Base-by-base conservation (phyloP, 2,113 vertebrate genomes). In the Chauna torquata region DNA sequence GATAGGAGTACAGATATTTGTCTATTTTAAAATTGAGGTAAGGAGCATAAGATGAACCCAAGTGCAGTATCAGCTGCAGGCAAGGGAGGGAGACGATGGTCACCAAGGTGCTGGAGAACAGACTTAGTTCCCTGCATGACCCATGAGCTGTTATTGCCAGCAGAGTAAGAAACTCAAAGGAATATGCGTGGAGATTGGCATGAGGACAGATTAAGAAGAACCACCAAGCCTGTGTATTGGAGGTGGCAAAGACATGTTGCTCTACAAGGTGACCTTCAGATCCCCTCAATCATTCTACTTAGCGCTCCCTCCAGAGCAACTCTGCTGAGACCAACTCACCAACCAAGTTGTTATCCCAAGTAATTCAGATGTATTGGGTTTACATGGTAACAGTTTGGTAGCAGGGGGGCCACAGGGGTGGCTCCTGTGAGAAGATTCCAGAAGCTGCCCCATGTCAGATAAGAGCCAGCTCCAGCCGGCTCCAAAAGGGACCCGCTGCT, bases 161-260 rank as follows among this genome's bases (percentile, higher is more conserved):
- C 27, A 62, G 18, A 49, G 44, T 57, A 44, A 83, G 42, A 94
- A 84, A 32, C 7, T 68, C 34, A 47, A 66, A 76, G 52, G 49
- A 15, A 68, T n/a, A 16, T 38, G 15, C 9, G 45, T 42, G 54
- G 16, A 42, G 32, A 40, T 74, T 22, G 42, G 12, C 9, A 30
- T 28, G 8, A 30, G 16, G 28, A 52, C 12, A n/a, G 14, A 49
- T 66, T 27, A 57, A 68, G 65, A 91, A 78, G n/a, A 69, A 30
- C 42, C 11, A 9, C n/a, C 44, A 83, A 47, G 10, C 12, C 36
- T 57, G 27, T 0, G 0, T 61, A 23, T 11, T 55, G 5, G 36
- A 28, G 32, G 13, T 55, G 42, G 61, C 24, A 82, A 82, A 88
- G 42, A 5, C 34, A 34, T 12, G 17, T 19, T n/a, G 27, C 30